These are phyloP conservation scores for Acleris laterana DNA, from an alignment of 2,888 invertebrate genomes.

Conservation along the genomic window DNA sequence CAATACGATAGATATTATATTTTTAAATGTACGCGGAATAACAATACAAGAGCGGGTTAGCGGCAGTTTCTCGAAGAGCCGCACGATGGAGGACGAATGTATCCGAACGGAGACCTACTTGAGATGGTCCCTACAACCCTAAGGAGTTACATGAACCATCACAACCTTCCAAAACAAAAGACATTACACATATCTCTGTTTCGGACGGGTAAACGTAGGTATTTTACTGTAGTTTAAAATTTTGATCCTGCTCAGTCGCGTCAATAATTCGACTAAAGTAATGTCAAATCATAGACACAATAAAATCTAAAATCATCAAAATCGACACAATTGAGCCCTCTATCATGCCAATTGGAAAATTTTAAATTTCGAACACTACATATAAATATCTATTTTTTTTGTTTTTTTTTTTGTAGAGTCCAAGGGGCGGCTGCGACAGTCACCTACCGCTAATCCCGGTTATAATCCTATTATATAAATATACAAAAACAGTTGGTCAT, in stretches of 20 bases:
- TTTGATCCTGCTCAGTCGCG: conserved; percentile 50
- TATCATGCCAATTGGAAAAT: conserved; percentile 55
- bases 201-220: background rate
- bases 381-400: conserved; percentile 39
- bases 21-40: conserved; percentile 63
- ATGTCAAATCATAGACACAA: conserved; percentile 44
- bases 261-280: conserved; percentile 36
- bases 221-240: conserved; percentile 21
- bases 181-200: background rate
- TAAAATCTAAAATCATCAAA: conserved; percentile 64
- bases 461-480: conserved; percentile 59
- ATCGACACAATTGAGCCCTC: conserved; percentile 71
- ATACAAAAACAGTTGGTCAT: conserved; percentile 73
- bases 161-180: background rate
- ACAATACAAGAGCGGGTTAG: conserved; percentile 50
- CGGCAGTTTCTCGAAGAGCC: conserved; percentile 1
- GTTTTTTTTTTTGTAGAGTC: conserved; percentile 38
- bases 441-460: conserved; percentile 49
- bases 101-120: background rate
- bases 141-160: too few species aligned
- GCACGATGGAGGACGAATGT: background rate
- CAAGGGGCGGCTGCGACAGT: conserved; percentile 48
- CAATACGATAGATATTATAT: conserved; percentile 53
- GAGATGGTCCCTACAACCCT: background rate
- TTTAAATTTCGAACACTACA: conserved; percentile 54